These are phyloP conservation scores for Zaprionus ornatus DNA, from an alignment of 1,140 invertebrate species.

Conservation along the genomic window DNA sequence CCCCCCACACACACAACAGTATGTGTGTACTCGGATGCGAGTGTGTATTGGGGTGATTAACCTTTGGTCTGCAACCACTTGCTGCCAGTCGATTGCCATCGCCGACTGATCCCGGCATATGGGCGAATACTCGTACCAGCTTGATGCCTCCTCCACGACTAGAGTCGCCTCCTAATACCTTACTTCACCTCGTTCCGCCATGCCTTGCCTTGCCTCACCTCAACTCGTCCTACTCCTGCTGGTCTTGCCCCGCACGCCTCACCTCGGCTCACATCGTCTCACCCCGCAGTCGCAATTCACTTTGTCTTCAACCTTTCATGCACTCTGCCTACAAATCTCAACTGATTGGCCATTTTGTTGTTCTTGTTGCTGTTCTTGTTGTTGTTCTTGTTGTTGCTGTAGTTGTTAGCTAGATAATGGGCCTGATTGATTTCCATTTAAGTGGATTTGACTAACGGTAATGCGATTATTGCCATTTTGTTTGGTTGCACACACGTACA, in stretches of 20 bases:
- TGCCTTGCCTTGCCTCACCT: no score
- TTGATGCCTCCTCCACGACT: background rate
- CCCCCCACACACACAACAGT: slow-evolving; percentile 15
- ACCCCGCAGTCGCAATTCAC: slow-evolving; percentile 9
- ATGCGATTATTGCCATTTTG: slow-evolving; percentile 66
- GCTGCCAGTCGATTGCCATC: slow-evolving; percentile 68
- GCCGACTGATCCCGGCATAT: slow-evolving; percentile 68
- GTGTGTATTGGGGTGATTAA: slow-evolving; percentile 71
- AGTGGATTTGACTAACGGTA: slow-evolving; percentile 64
- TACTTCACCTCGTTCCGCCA: no score
- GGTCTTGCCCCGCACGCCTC: background rate
- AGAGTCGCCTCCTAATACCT: background rate
- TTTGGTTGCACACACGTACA: slow-evolving; percentile 20
- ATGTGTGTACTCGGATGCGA: slow-evolving; percentile 21
- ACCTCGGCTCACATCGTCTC: slow-evolving; percentile 19
- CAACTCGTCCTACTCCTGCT: no score
- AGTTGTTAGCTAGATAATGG: slow-evolving; percentile 59
- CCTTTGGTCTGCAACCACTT: slow-evolving; percentile 65
- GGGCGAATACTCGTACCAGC: slow-evolving; percentile 26
- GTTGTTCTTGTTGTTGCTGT: slow-evolving; percentile 27
- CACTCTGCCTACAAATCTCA: slow-evolving; percentile 42
- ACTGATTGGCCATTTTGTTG: slow-evolving; percentile 54
- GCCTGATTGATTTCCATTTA: slow-evolving; percentile 70
- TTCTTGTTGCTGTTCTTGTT: background rate
- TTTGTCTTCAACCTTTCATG: slow-evolving; percentile 31